phyloP scores from a whole-genome alignment of 2,888 invertebrate genomes.

The Amphimallon solstitiale region DNA sequence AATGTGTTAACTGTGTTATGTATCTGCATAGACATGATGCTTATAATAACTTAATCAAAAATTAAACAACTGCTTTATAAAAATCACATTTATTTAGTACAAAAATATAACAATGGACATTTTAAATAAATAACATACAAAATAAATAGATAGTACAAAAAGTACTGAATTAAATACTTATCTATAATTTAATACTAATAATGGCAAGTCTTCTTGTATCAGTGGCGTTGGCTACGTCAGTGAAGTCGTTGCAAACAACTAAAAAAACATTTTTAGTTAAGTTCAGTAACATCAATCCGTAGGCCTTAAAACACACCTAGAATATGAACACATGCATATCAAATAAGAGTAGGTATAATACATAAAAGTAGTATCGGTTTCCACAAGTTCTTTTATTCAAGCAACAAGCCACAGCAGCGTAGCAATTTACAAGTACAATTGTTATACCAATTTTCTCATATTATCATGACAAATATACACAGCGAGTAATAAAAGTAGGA shows the following conservation, averaged over 20 bases:
- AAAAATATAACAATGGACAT: constrained; percentile 9
- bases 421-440: too few species aligned
- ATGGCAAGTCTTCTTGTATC: constrained; percentile 17
- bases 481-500: too few species aligned
- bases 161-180: constrained; percentile 16
- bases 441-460: too few species aligned
- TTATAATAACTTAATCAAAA: too few species aligned
- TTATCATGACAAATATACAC: too few species aligned
- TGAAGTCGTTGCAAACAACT: not conserved
- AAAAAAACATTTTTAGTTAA: constrained; percentile 26
- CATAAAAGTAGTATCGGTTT: too few species aligned
- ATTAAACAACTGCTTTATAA: too few species aligned
- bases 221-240: not conserved
- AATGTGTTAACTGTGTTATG: not conserved
- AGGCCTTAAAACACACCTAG: constrained; percentile 27
- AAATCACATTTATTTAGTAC: not conserved
- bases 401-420: too few species aligned
- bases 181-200: constrained; percentile 1
- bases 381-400: too few species aligned
- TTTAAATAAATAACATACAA: constrained; percentile 13
- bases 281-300: constrained; percentile 4
- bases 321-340: not conserved
- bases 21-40: too few species aligned
- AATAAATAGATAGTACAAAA: not conserved
- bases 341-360: not conserved